Percentiles rank a stretch among this genome's conserved stretches.
phyloP scores from a whole-genome alignment of 2,888 invertebrate genomes.

The Phengaris alcon region DNA sequence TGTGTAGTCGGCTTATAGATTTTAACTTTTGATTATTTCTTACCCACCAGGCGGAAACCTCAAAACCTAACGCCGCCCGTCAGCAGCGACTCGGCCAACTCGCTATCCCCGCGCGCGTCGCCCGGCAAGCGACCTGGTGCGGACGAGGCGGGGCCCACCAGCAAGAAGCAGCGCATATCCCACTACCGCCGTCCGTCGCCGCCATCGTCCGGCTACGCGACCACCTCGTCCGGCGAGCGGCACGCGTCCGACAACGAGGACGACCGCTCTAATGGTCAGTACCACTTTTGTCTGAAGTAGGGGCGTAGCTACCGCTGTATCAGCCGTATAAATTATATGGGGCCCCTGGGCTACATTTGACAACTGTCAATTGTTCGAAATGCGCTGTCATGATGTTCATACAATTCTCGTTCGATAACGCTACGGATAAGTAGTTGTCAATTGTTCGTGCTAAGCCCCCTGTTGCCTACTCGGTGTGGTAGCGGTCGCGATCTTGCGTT shows the following conservation, averaged over 20 bases:
- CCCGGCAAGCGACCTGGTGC: conserved; percentile 83
- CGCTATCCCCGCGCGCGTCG: conserved; percentile 87
- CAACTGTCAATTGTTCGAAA: too few relatives aligned
- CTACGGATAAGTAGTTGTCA: too few relatives aligned
- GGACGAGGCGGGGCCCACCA: conserved; percentile 61
- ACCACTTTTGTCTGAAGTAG: too few relatives aligned
- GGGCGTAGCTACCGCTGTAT: too few relatives aligned
- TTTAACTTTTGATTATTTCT: too few relatives aligned
- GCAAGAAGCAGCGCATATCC: conserved; percentile 92
- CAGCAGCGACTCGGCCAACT: conserved; percentile 91
- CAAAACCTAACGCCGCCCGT: conserved; percentile 94
- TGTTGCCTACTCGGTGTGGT: too few relatives aligned
- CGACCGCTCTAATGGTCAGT: conserved; percentile 59
- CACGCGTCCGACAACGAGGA: conserved; percentile 77
- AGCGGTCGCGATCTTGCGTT: too few relatives aligned
- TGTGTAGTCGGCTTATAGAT: background rate
- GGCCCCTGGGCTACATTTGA: too few relatives aligned
- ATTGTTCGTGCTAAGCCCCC: too few relatives aligned
- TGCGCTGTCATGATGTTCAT: too few relatives aligned
- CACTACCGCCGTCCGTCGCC: conserved; percentile 82
- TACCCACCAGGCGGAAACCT: conserved; percentile 85
- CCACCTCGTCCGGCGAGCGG: conserved; percentile 74
- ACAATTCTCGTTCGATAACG: too few relatives aligned
- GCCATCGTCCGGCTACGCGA: conserved; percentile 63
- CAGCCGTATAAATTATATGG: too few relatives aligned